A percentile compares a stretch with the other conserved stretches of the same genome.
Evolutionary conservation across 2,113 vertebrate genomes (phyloP).

Genomic region (Panthera tigris): DNA sequence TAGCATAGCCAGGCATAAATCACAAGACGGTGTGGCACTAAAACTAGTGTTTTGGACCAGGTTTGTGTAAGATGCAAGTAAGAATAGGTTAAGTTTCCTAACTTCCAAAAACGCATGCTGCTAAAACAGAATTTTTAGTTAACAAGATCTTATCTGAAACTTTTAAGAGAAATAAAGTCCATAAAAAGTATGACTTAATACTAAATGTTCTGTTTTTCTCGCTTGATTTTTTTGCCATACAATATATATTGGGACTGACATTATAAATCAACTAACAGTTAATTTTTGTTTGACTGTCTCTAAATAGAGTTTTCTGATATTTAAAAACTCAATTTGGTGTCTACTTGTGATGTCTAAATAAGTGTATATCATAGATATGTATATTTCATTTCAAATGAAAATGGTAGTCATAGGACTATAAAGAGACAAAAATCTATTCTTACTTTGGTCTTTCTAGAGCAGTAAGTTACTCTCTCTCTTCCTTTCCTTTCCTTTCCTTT

Average conservation of each 20-base stretch:
- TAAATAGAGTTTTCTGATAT: neutral
- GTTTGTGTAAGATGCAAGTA: neutral
- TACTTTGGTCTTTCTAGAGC: neutral
- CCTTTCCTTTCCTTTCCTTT: too few relatives aligned
- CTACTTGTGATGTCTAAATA: neutral
- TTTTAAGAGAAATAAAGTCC: neutral
- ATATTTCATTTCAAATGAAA: neutral
- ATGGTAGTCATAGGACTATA: neutral
- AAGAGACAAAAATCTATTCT: neutral
- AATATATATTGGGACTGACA: neutral
- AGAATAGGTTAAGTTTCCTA: neutral
- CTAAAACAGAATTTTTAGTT: conserved; percentile 23
- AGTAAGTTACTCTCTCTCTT: neutral
- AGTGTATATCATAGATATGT: neutral
- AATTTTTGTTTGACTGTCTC: conserved; percentile 36
- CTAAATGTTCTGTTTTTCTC: neutral
- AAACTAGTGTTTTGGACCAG: neutral
- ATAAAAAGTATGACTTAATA: neutral
- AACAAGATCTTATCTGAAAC: conserved; percentile 37
- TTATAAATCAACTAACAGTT: neutral
- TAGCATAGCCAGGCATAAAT: neutral
- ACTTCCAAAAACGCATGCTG: neutral
- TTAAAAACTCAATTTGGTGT: neutral
- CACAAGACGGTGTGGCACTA: neutral
- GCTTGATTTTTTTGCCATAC: neutral